Base-by-base conservation (phyloP, 2,888 invertebrate genomes). In the Autographa pulchrina region DNA sequence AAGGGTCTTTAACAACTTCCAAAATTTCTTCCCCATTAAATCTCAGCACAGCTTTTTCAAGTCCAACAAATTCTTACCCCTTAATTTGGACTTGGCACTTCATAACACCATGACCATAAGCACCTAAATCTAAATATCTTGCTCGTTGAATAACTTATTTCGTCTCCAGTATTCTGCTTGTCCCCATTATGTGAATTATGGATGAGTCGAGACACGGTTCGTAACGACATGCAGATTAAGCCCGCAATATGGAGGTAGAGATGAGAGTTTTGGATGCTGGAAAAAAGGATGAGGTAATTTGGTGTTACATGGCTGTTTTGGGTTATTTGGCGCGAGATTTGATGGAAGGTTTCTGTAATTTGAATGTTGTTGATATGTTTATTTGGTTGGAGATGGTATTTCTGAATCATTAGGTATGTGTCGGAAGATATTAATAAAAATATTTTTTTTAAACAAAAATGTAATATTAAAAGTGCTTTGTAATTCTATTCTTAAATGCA, bases 181-280 rank as follows among this genome's bases (percentile, higher is more conserved):
- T 89, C 84, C 92, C 94, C 92, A 94, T 95, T 94, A 94, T 87
- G 89, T 94, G 92, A 94, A 95, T 94, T 94, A 95, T 95, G 94
- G 92, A 94, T 93, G 94, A 94, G 92, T 88, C 88, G 90, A 89
- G 92, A 91, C 92, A 86, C 86, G 89, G 86, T 84, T 89, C 87
- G 89, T 93, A 93, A 94, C 92, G 92, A 93, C 92, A 94, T 94
- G 93, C 93, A 94, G 93, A 95, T 94, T 94, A 93, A 89, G 91
- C 88, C 86, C 88, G 89, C 90, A 90, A 88, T 90, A 89, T 89
- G 88, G 86, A 79, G 82, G 78, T 73, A 56, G 65, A 73, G 66
- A 71, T 65, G 72, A 62, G 69, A 59, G 63, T 56, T 64, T 63
- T 52, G 56, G 82, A 85, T 80, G 79, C 75, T 72, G 35, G 74